phyloP scores from a whole-genome alignment of 2,888 invertebrate species.

The Epinotia brunnichana region DNA sequence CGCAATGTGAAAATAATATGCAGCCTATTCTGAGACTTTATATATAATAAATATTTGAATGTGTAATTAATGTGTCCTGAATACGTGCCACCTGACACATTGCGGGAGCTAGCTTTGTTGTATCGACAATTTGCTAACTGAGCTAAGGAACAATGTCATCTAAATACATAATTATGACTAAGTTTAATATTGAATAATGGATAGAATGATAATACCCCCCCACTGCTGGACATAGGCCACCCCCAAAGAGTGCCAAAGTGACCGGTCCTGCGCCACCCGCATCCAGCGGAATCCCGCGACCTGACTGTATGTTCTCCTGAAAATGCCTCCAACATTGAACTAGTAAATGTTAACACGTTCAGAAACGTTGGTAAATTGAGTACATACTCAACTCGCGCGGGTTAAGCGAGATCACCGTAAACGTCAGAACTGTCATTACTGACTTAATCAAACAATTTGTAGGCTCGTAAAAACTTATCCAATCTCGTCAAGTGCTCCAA shows the following conservation, averaged over 20 bases:
- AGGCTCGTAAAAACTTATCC: slow-evolving; percentile 70
- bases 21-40: too few species aligned
- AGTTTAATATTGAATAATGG: background rate
- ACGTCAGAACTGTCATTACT: slow-evolving; percentile 51
- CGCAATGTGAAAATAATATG: too few species aligned
- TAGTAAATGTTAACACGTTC: background rate
- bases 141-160: background rate
- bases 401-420: slow-evolving; percentile 56
- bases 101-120: background rate
- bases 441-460: slow-evolving; percentile 66
- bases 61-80: slow-evolving; percentile 13
- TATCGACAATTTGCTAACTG: background rate
- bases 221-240: too few species aligned
- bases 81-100: slow-evolving; percentile 9
- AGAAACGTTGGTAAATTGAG: slow-evolving; percentile 8
- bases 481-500: slow-evolving; percentile 60
- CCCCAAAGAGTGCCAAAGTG: too few species aligned
- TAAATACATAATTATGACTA: background rate
- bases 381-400: slow-evolving; percentile 42
- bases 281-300: too few species aligned
- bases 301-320: too few species aligned
- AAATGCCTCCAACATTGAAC: background rate
- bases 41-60: too few species aligned
- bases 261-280: too few species aligned
- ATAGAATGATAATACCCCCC: too few species aligned